phyloP scores from a whole-genome alignment of 2,888 invertebrate genomes.

The Saturnia pavonia region DNA sequence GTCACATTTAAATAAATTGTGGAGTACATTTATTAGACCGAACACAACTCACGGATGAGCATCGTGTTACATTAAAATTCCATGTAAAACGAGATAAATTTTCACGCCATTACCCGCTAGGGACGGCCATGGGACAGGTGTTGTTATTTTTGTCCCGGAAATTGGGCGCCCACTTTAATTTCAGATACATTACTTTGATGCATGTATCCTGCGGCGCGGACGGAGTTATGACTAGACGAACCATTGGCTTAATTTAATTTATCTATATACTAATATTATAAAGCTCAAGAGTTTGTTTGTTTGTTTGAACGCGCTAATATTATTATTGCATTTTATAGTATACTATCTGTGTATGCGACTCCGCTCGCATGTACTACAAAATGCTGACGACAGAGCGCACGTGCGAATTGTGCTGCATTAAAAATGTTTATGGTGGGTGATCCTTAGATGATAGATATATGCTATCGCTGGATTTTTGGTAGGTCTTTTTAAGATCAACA shows the following conservation, averaged over 20 bases:
- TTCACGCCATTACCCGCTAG: constrained; percentile 57
- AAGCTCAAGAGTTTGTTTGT: too few relatives aligned
- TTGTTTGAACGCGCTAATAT: too few relatives aligned
- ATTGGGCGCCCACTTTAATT: constrained; percentile 67
- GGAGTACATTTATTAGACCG: not conserved
- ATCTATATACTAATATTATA: not conserved
- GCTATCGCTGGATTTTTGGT: too few relatives aligned
- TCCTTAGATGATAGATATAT: too few relatives aligned
- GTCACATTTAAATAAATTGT: not conserved
- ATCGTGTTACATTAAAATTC: constrained; percentile 59
- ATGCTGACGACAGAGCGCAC: too few relatives aligned
- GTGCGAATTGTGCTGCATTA: too few relatives aligned
- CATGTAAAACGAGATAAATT: constrained; percentile 65
- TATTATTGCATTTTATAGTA: too few relatives aligned
- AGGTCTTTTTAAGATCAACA: too few relatives aligned
- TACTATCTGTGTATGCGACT: too few relatives aligned
- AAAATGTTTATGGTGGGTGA: too few relatives aligned
- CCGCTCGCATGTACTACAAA: too few relatives aligned
- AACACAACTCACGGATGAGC: constrained; percentile 14
- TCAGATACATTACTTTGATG: constrained; percentile 60
- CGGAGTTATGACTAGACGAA: constrained; percentile 26
- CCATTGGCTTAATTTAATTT: constrained; percentile 19
- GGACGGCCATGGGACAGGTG: constrained; percentile 54
- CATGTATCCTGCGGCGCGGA: constrained; percentile 42
- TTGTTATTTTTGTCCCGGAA: constrained; percentile 64